Evolutionary conservation across 2,888 invertebrate genomes (phyloP), one percentile per base, ranked within the genome.

Genomic region (Coleophora deauratella): DNA sequence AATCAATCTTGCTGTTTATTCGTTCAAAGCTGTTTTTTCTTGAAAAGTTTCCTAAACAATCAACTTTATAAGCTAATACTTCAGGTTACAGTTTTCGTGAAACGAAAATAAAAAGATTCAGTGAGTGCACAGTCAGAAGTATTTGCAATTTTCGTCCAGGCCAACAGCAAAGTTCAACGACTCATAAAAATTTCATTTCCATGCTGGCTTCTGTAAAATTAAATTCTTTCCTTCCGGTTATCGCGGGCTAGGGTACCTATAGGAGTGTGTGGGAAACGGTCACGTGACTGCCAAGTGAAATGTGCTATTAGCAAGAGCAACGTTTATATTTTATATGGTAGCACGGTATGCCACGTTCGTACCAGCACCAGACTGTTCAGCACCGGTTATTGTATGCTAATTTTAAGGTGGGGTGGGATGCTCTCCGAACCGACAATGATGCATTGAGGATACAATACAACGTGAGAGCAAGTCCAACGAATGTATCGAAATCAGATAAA

Each of bases 341-440:
- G 46, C 46, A 40, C 50, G 47, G n/a, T 52, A 46, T 11, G 57
- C 52, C 63, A 65, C 70, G 68, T 69, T 55, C 60, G 57, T 47
- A 51, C 9, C 31, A 4, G 11, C 31, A 11, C 11, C 7, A 50
- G 53, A 60, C 63, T 62, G 59, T 67, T 67, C 70, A 62, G 67
- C 69, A 66, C 71, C 71, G 76, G 72, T 73, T 72, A 81, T 79
- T 82, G 78, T 81, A 80, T 81, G 81, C 73, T 76, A 82, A 81
- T 74, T 21, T 3, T 59, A 67, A 51, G 63, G 45, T 57, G 58
- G 64, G 67, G 45, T 57, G 58, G 64, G 67, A 66, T 58, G 69
- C 70, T 76, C 77, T 74, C 68, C 67, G 63, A 62, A 56, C 59
- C 54, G 34, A 33, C 39, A 34, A n/a, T 38, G 9, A 9, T 37